Evolutionary conservation across 2,113 vertebrate species (phyloP).

Genomic region (Phylloscopus trochiloides): DNA sequence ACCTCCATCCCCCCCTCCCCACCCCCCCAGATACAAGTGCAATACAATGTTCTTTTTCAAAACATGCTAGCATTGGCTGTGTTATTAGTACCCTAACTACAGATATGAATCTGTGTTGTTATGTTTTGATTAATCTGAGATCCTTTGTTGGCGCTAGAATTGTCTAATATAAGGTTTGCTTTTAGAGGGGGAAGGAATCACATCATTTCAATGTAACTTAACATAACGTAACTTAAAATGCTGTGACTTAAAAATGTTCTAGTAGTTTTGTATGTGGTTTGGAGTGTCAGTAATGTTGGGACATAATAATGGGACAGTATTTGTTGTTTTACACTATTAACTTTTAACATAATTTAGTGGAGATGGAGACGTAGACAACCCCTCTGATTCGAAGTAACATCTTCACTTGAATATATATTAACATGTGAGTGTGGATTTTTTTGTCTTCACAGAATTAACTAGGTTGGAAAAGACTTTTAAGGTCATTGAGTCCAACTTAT

Average conservation of each 20-base stretch:
- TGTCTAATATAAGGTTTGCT: not conserved
- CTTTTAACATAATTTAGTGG: not conserved
- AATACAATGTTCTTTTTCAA: not conserved
- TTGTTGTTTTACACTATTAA: not conserved
- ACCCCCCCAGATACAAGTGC: rapidly evolving
- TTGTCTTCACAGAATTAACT: not conserved
- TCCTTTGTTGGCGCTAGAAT: not conserved
- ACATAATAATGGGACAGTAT: rapidly evolving
- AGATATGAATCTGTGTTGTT: not conserved
- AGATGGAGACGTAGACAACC: not conserved
- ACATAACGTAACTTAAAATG: not conserved
- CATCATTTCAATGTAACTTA: not conserved
- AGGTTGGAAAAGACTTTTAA: not conserved
- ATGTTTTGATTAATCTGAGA: not conserved
- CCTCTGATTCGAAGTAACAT: rapidly evolving
- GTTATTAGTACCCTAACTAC: not conserved
- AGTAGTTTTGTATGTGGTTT: not conserved
- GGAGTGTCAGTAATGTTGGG: not conserved
- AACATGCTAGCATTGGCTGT: not conserved
- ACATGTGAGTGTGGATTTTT: rapidly evolving
- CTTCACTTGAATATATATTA: not conserved
- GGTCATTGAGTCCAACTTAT: not conserved
- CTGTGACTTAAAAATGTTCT: not conserved
- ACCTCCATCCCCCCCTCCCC: rapidly evolving
- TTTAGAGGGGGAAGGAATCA: rapidly evolving